Conservation (phyloP, 2,797 vertebrate genomes). For the Pampus argenteus region DNA sequence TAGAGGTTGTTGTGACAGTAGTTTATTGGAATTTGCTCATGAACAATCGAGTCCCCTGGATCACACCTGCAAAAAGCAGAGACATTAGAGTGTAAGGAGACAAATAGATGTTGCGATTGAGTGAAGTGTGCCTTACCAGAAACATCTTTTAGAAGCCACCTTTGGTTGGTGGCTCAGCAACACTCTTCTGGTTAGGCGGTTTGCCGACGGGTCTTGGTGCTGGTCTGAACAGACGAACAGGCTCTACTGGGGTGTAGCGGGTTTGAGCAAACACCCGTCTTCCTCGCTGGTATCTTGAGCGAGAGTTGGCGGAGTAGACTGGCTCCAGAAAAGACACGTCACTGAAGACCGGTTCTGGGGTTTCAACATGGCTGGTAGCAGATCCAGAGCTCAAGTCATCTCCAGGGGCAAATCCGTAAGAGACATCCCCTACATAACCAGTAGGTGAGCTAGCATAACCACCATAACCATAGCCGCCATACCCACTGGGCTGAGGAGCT, state of each 20-base stretch:
- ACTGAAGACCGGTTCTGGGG: slow-evolving; percentile 31
- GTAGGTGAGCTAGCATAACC: not conserved
- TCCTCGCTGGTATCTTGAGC: slow-evolving; percentile 45
- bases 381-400: no score
- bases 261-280: slow-evolving; percentile 5
- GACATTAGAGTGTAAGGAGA: no score
- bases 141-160: not conserved
- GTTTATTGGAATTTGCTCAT: no score
- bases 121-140: not conserved
- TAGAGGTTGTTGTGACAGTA: no score
- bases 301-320: slow-evolving; percentile 29
- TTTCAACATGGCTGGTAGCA: not conserved
- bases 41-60: no score
- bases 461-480: not conserved
- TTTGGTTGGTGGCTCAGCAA: not conserved
- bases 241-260: slow-evolving; percentile 35
- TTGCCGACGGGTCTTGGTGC: not conserved
- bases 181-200: accelerated
- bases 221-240: not conserved
- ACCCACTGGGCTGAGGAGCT: not conserved
- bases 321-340: slow-evolving; percentile 44
- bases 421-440: not conserved
- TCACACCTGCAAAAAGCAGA: no score
- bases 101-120: no score
- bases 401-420: not conserved